Conservation (phyloP, 2,888 invertebrate species). For the Drosophila atripex region DNA sequence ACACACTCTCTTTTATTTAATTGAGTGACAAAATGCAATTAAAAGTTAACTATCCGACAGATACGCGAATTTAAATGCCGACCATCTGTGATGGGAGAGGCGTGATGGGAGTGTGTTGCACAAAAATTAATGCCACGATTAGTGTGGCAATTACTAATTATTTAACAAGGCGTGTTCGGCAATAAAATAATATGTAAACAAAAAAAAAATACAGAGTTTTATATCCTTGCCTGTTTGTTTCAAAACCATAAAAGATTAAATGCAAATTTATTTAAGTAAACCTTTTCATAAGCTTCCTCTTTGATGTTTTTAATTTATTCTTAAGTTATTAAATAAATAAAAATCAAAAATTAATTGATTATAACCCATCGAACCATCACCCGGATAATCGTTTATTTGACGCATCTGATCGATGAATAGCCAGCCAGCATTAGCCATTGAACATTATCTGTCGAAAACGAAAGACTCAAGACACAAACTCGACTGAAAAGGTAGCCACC, state of each 20-base stretch:
- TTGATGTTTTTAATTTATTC: not conserved
- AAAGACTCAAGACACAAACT: slow-evolving; percentile 49
- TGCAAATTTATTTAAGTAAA: too few species aligned
- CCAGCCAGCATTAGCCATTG: slow-evolving; percentile 5
- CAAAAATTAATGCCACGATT: slow-evolving; percentile 10
- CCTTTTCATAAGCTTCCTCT: not conserved
- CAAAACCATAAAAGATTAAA: too few species aligned
- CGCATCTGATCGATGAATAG: not conserved
- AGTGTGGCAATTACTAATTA: not conserved
- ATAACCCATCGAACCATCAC: not conserved
- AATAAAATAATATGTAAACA: too few species aligned
- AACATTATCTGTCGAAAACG: slow-evolving; percentile 14
- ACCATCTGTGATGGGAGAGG: slow-evolving; percentile 16
- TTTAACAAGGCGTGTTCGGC: too few species aligned
- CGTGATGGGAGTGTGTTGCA: slow-evolving; percentile 15
- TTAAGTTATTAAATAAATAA: not conserved
- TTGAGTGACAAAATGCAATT: slow-evolving; percentile 78
- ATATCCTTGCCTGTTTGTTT: too few species aligned
- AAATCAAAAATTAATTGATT: slow-evolving; percentile 1
- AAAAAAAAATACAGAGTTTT: too few species aligned
- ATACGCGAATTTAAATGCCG: slow-evolving; percentile 26
- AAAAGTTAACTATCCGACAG: slow-evolving; percentile 51
- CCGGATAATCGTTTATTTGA: too few species aligned
- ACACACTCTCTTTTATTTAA: slow-evolving; percentile 44
- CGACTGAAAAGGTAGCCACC: too few species aligned